These are phyloP conservation scores for Drosophila simulans DNA, from an alignment of 1,140 invertebrate genomes.

Conservation along the genomic window DNA sequence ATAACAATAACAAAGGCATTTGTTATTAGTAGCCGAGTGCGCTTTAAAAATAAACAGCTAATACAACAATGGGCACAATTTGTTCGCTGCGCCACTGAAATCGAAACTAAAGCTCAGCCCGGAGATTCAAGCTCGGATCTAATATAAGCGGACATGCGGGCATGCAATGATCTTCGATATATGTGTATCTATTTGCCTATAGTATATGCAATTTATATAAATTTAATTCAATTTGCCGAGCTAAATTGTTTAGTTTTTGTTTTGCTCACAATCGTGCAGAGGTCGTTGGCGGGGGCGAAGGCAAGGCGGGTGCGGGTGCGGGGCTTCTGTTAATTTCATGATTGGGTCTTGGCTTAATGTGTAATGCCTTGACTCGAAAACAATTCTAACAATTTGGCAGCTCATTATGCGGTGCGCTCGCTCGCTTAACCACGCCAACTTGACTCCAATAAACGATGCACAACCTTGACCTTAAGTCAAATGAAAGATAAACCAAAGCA, in stretches of 20 bases:
- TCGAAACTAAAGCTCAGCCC: constrained; percentile 15
- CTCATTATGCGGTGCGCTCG: constrained; percentile 68
- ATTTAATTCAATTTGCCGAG: constrained; percentile 81
- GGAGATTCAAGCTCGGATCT: constrained; percentile 49
- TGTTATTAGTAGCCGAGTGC: constrained; percentile 69
- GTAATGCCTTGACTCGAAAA: constrained; percentile 53
- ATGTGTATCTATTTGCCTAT: constrained; percentile 48
- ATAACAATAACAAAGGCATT: constrained; percentile 57
- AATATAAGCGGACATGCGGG: constrained; percentile 80
- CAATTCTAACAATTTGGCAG: constrained; percentile 81
- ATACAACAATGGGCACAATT: constrained; percentile 78
- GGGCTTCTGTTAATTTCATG: constrained; percentile 49
- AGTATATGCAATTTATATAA: constrained; percentile 79
- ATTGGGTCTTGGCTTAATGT: constrained; percentile 45
- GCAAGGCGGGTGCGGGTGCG: not conserved
- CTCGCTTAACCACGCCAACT: constrained; percentile 53
- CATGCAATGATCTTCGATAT: constrained; percentile 59
- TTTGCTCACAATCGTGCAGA: constrained; percentile 66
- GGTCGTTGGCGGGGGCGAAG: constrained; percentile 33
- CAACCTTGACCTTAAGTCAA: constrained; percentile 79
- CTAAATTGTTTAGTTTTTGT: constrained; percentile 65
- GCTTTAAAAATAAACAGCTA: constrained; percentile 77
- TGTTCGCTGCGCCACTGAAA: constrained; percentile 45
- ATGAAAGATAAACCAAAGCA: constrained; percentile 53
- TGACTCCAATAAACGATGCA: constrained; percentile 71